Base-by-base conservation (phyloP, 2,113 vertebrate species). In the Brachyistius frenatus region DNA sequence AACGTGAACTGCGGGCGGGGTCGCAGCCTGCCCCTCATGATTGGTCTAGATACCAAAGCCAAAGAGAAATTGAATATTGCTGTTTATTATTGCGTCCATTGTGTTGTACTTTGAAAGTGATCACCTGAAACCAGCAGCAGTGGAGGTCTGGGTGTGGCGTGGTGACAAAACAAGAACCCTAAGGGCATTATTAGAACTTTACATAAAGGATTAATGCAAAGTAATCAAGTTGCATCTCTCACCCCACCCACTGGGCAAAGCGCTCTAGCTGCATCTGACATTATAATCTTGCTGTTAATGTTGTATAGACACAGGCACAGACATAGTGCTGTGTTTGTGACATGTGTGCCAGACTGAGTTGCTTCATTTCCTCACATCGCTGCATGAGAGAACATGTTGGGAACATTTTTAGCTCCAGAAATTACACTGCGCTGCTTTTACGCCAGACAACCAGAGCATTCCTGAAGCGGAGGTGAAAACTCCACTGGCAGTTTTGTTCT, bases 321-420 rank as follows among this genome's bases (percentile, higher is more conserved):
- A 50, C 32, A 11, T 9, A 6, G 11, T 41, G 7, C 55, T 5
- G 50, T 35, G 16, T n/a, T 74, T 67, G 2, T 46, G 32, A 54
- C 32, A 69, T n/a, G 5, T n/a, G 5, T 62, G 49, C 14, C 41
- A 35, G 37, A 8, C 33, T 39, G 15, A 65, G 5, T 44, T 64
- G 9, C 5, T 60, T 23, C 2, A n/a, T 44, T 30, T 53, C 2
- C 32, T 74, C 11, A 7, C 56, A 60, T 33, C 1, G 2, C 62
- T 80, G 64, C 86, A 78, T 68, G 85, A 60, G 39, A 52, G 10
- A 11, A 70, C 82, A 76, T 2, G 78, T 65, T 58, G 65, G 70
- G 30, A 44, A 36, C 44, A 66, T 73, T 78, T 69, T 62, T 35
- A 31, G 23, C 50, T 36, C 4, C 16, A 3, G 52, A 77, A 77